Evolutionary conservation across 2,888 invertebrate species (phyloP), one percentile per base, ranked within the genome.

Genomic region (Caenorhabditis sp.): DNA sequence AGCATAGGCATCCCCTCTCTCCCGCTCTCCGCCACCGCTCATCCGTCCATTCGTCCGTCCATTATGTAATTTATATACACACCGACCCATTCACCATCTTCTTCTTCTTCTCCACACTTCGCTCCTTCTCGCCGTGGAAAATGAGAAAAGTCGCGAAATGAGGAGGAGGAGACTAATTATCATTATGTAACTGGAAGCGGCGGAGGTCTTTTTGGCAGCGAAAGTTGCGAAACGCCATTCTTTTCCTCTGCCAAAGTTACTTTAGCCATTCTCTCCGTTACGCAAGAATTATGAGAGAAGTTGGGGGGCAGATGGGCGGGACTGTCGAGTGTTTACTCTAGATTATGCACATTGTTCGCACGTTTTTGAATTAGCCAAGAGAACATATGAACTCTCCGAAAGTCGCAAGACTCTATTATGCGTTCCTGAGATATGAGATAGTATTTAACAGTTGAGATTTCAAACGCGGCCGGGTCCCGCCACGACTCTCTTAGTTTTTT

Each of bases 341-440:
- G 76, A 76, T 76, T 76, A 76, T 76, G 67, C 76, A 67, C 61
- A 67, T 53, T 76, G 60, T 76, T 76, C 67, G 76, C 76, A 76
- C 76, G 67, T 76, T 76, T 60, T 67, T 24, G n/a, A 26, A 11
- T 18, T 55, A 58, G 9, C 9, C 32, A 4, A 32, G 5, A 20
- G 28, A 28, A 32, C 53, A 24, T 53, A 13, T 15, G 53, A 53
- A 26, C 26, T 22, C 53, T 22, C 15, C 24, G 40, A 40, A 9
- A 3, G 40, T n/a, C n/a, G n/a, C n/a, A n/a, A n/a, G n/a, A n/a
- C n/a, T n/a, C n/a, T n/a, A n/a, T n/a, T n/a, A n/a, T n/a, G n/a
- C n/a, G n/a, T n/a, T n/a, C n/a, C n/a, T n/a, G n/a, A n/a, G n/a
- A n/a, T n/a, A n/a, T n/a, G n/a, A n/a, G n/a, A n/a, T n/a, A n/a